These are phyloP conservation scores for Synaphobranchus kaupii DNA, from an alignment of 2,797 vertebrate genomes.

Conservation along the genomic window DNA sequence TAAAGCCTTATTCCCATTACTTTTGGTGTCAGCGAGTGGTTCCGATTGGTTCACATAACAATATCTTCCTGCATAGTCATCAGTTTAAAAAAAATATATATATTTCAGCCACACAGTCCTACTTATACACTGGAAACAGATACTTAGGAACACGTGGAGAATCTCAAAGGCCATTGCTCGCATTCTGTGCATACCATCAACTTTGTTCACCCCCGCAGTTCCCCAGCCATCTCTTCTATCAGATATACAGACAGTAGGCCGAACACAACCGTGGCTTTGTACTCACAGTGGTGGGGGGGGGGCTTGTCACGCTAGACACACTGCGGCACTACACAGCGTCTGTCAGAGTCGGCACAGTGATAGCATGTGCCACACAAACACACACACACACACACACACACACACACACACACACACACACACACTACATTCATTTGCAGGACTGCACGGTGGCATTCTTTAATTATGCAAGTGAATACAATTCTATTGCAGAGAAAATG, in stretches of 20 bases:
- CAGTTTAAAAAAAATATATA: not conserved
- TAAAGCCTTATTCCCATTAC: too few relatives aligned
- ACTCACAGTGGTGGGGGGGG: not conserved
- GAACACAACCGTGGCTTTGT: not conserved
- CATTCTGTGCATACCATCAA: not conserved
- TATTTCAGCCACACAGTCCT: not conserved
- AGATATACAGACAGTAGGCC: not conserved
- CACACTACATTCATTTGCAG: not conserved
- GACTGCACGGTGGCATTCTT: not conserved
- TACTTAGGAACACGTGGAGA: not conserved
- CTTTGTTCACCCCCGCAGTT: not conserved
- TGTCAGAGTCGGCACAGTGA: not conserved
- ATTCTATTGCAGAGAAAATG: not conserved
- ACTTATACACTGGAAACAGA: not conserved
- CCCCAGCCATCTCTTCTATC: not conserved
- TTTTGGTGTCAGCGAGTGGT: too few relatives aligned
- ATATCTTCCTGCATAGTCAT: not conserved
- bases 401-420: conserved; percentile 3
- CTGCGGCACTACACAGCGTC: not conserved
- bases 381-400: not conserved
- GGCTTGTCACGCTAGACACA: not conserved
- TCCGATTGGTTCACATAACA: too few relatives aligned
- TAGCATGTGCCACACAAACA: not conserved
- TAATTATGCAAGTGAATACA: not conserved
- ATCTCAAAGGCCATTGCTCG: not conserved